Conservation (phyloP, 2,113 vertebrate species). For the Cariama cristata region DNA sequence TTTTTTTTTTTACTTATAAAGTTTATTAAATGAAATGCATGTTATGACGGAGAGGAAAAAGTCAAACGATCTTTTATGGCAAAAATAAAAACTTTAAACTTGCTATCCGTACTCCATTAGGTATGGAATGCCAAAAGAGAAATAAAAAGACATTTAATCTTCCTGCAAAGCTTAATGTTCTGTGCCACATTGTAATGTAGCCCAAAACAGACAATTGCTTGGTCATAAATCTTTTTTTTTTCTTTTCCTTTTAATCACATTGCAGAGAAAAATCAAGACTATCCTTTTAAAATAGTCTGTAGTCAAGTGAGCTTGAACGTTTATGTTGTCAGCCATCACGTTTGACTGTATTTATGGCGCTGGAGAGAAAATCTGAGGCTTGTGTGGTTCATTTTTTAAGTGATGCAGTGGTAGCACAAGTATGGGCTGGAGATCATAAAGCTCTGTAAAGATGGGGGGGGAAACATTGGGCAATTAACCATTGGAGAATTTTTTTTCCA, state of each 20-base stretch:
- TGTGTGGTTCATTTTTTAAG: neutral
- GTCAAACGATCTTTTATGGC: neutral
- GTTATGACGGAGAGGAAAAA: neutral
- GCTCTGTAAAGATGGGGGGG: neutral
- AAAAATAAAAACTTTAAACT: slow-evolving; percentile 24
- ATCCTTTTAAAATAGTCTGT: neutral
- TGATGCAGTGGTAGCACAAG: neutral
- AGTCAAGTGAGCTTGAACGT: neutral
- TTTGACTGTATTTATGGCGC: neutral
- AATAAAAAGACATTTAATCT: neutral
- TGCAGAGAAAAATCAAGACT: neutral
- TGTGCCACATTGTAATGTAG: neutral
- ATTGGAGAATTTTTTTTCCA: neutral
- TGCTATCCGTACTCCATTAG: neutral
- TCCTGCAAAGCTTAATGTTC: slow-evolving; percentile 24
- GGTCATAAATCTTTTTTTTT: neutral
- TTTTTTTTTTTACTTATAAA: neutral
- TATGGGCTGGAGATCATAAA: neutral
- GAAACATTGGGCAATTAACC: neutral
- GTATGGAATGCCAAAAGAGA: neutral
- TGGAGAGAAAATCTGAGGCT: neutral
- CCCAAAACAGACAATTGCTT: neutral
- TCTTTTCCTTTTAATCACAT: neutral
- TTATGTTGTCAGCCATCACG: neutral
- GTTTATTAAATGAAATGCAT: slow-evolving; percentile 26